Conservation (phyloP, 2,797 vertebrate genomes). For the Cossypha caffra region DNA sequence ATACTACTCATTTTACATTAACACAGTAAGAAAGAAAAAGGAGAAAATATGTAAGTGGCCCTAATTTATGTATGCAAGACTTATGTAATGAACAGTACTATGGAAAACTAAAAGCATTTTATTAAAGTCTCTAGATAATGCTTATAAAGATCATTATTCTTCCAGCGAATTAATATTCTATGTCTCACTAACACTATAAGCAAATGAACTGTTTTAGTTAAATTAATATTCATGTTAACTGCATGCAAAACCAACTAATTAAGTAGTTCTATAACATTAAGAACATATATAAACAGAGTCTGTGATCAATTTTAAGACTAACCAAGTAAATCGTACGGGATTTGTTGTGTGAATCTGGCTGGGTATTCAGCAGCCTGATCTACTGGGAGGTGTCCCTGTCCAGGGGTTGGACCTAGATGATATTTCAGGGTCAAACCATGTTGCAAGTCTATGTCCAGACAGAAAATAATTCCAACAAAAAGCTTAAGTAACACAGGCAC, state of each 20-base stretch:
- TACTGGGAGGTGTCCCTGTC: background rate
- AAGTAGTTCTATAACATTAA: slow-evolving; percentile 35
- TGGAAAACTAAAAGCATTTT: background rate
- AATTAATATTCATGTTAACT: slow-evolving; percentile 49
- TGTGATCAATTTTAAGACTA: slow-evolving; percentile 30
- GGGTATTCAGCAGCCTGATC: background rate
- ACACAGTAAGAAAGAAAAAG: background rate
- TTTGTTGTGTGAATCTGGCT: background rate
- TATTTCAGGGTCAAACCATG: background rate
- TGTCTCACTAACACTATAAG: slow-evolving; percentile 21
- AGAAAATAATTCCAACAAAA: slow-evolving; percentile 12
- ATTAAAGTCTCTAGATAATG: slow-evolving; percentile 14
- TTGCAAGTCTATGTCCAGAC: background rate
- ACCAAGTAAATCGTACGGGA: background rate
- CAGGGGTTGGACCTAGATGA: background rate
- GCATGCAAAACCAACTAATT: slow-evolving; percentile 39
- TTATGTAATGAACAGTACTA: background rate
- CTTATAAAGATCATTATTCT: slow-evolving; percentile 33
- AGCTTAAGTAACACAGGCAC: background rate
- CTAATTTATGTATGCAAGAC: background rate
- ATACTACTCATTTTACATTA: background rate
- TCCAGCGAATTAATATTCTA: slow-evolving; percentile 43
- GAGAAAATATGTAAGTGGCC: background rate
- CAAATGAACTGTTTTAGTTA: slow-evolving; percentile 33
- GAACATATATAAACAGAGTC: background rate